phyloP scores from a whole-genome alignment of 2,888 invertebrate genomes.

The Troides oblongomaculatus region DNA sequence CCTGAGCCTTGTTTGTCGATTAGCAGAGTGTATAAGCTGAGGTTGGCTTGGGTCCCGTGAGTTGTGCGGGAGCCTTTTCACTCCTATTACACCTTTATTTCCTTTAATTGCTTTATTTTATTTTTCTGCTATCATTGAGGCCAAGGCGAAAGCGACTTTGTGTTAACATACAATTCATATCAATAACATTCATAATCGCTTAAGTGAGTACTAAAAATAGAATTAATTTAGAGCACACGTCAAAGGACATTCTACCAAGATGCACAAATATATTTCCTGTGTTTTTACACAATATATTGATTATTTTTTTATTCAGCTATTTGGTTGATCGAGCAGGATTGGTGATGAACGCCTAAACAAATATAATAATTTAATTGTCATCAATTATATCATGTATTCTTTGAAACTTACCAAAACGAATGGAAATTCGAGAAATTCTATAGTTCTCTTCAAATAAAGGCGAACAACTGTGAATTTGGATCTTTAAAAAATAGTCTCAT shows the following conservation, averaged over 20 bases:
- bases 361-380: too few relatives aligned
- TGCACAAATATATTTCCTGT: not conserved
- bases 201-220: not conserved
- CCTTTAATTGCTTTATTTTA: not conserved
- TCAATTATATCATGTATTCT: too few relatives aligned
- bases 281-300: not conserved
- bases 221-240: not conserved
- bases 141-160: constrained; percentile 9
- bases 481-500: too few relatives aligned
- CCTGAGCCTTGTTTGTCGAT: too few relatives aligned
- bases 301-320: not conserved
- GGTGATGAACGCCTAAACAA: too few relatives aligned
- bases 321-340: not conserved
- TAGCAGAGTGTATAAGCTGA: too few relatives aligned
- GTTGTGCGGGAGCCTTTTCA: too few relatives aligned
- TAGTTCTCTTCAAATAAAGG: too few relatives aligned
- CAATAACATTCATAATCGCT: not conserved
- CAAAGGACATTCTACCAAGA: not conserved
- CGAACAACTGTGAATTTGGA: too few relatives aligned
- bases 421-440: too few relatives aligned
- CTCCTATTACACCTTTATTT: not conserved
- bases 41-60: too few relatives aligned
- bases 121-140: constrained; percentile 5
- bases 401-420: too few relatives aligned
- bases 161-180: not conserved